Base-by-base conservation (phyloP, 2,113 vertebrate species). In the Eretmochelys imbricata region DNA sequence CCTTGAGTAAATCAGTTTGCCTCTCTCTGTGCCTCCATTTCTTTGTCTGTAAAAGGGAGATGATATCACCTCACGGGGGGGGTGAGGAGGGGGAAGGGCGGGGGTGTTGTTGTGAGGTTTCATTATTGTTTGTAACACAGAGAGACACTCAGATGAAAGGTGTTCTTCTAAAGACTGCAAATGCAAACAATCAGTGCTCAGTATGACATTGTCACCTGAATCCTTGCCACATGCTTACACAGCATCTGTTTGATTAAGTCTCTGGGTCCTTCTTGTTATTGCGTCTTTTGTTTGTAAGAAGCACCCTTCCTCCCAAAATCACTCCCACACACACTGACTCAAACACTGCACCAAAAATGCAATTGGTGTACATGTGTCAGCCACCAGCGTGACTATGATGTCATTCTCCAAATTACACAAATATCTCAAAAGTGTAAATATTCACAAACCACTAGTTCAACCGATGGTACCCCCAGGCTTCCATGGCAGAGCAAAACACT, bases 191-290 rank as follows among this genome's bases (percentile, higher is more conserved):
- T 5, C 35, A 84, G 57, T 62, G 62, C 0, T 0, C 50, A 85
- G 38, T 65, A 80, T 38, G 75, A 82, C 59, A 89, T 69, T 91
- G 93, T 76, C 49, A 29, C 85, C 42, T 50, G 2, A 88, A 53
- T 48, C 53, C 19, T 7, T 78, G 78, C 91, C 88, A 96, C 89
- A 57, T 65, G 85, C 79, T 87, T 93, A 82, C 46, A 19, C 25
- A 88, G 57, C 85, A 80, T 35, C 75, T 90, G 85, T 8, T 55
- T 75, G 80, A 80, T 42, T 78, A 82, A 87, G 50, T 38, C 48
- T 38, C 11, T 31, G 27, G 12, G 31, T 81, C 51, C 75, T 50
- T 90, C 20, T n/a, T 89, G 46, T 82, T 81, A 42, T 46, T 8
- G 0, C 19, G 10, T 87, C 42, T n/a, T 80, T 78, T 78, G 42